Evolutionary conservation across 2,888 invertebrate genomes (phyloP).

Genomic region (Petrophora chlorosata): DNA sequence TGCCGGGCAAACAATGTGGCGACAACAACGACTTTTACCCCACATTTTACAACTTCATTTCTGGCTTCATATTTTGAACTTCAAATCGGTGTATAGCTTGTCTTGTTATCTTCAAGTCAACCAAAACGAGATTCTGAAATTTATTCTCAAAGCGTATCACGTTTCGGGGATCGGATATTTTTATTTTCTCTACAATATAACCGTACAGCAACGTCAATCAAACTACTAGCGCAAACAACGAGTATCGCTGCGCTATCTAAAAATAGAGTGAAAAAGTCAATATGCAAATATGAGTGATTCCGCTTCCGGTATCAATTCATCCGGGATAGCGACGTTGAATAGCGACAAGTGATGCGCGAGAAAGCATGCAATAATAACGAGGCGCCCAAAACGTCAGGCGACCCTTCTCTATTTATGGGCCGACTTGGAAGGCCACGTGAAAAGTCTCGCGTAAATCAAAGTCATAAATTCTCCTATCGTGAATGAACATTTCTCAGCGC

Average conservation of each 20-base stretch:
- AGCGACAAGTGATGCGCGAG: slow-evolving; percentile 61
- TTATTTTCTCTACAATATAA: not conserved
- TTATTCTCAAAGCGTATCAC: too few relatives aligned
- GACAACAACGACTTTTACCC: slow-evolving; percentile 48
- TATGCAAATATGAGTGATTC: slow-evolving; percentile 68
- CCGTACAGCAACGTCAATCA: slow-evolving; percentile 19
- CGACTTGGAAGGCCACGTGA: slow-evolving; percentile 67
- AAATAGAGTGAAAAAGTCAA: slow-evolving; percentile 52
- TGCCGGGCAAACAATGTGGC: slow-evolving; percentile 71
- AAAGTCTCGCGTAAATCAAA: slow-evolving; percentile 81
- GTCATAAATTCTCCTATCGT: slow-evolving; percentile 82
- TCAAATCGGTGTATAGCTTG: not conserved
- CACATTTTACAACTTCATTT: slow-evolving; percentile 39
- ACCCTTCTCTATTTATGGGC: slow-evolving; percentile 76
- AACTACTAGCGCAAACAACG: slow-evolving; percentile 27
- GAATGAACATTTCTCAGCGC: slow-evolving; percentile 83
- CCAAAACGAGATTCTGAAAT: too few relatives aligned
- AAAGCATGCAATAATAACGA: slow-evolving; percentile 73
- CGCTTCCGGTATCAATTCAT: slow-evolving; percentile 66
- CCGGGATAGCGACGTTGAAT: slow-evolving; percentile 61
- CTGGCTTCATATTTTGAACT: slow-evolving; percentile 15
- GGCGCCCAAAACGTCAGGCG: slow-evolving; percentile 66
- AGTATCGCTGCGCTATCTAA: slow-evolving; percentile 34
- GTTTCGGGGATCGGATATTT: not conserved
- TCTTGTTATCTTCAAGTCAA: not conserved